Evolutionary conservation across 2,888 invertebrate species (phyloP).

Genomic region (Pammene aurita): DNA sequence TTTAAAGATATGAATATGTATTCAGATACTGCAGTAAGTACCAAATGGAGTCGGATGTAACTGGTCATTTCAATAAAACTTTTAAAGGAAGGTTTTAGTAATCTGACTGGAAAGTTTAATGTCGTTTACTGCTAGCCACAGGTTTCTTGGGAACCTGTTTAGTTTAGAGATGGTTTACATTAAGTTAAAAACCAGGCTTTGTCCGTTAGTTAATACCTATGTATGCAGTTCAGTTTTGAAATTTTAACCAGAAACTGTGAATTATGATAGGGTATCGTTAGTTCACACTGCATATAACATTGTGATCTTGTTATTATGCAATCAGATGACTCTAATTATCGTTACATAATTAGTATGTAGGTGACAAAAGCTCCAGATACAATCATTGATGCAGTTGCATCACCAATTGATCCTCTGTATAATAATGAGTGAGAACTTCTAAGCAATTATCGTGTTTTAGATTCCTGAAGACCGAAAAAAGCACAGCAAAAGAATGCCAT

Average conservation of each 20-base stretch:
- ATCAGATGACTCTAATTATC: slow-evolving; percentile 49
- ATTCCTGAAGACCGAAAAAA: too few species aligned
- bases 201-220: not conserved
- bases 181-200: not conserved
- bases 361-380: slow-evolving; percentile 36
- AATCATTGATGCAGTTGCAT: slow-evolving; percentile 22
- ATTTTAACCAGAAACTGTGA: slow-evolving; percentile 5
- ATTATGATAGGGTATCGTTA: slow-evolving; percentile 52
- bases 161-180: slow-evolving; percentile 9
- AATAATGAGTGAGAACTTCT: slow-evolving; percentile 15
- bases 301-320: slow-evolving; percentile 68
- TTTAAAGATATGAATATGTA: slow-evolving; percentile 79
- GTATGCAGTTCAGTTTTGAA: not conserved
- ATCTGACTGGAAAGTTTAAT: slow-evolving; percentile 57
- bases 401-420: slow-evolving; percentile 3
- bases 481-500: too few species aligned
- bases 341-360: slow-evolving; percentile 38
- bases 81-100: slow-evolving; percentile 56
- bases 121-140: slow-evolving; percentile 14
- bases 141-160: slow-evolving; percentile 16
- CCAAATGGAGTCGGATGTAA: slow-evolving; percentile 65
- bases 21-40: slow-evolving; percentile 74
- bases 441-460: too few species aligned
- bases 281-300: slow-evolving; percentile 78
- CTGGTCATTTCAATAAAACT: slow-evolving; percentile 67